Percentiles rank a stretch among this genome's conserved stretches.
Conservation (phyloP, 2,888 invertebrate species). For the Norana najaformis region DNA sequence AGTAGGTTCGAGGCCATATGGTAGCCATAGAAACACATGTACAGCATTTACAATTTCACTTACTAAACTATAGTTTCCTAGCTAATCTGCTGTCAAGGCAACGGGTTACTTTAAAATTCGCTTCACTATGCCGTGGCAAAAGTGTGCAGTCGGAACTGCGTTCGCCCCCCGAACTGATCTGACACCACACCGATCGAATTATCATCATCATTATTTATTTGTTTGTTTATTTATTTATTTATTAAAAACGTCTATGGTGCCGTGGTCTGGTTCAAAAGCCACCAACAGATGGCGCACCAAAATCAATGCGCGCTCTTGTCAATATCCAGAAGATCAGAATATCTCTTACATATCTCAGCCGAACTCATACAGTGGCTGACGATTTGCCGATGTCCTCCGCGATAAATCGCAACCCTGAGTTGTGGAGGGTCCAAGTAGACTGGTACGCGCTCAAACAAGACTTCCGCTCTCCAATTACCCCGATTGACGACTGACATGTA, state of each 20-base stretch:
- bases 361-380: not conserved
- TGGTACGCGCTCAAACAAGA: not conserved
- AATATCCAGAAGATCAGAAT: no score
- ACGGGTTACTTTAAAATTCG: not conserved
- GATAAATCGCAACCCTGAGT: not conserved
- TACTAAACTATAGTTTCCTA: no score
- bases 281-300: no score
- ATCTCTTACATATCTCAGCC: no score
- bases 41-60: no score
- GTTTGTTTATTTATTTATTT: no score
- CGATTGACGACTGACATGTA: not conserved
- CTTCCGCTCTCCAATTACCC: not conserved
- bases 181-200: not conserved
- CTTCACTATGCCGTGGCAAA: not conserved
- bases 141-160: not conserved
- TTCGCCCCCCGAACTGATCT: not conserved
- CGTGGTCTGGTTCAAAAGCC: no score
- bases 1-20: no score
- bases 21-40: no score
- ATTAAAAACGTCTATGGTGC: no score
- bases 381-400: not conserved
- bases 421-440: not conserved
- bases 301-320: no score
- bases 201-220: no score
- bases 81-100: not conserved